Evolutionary conservation across 2,113 vertebrate species (phyloP), one percentile per base, ranked within the genome.

Genomic region (Choloepus hoffmanni): DNA sequence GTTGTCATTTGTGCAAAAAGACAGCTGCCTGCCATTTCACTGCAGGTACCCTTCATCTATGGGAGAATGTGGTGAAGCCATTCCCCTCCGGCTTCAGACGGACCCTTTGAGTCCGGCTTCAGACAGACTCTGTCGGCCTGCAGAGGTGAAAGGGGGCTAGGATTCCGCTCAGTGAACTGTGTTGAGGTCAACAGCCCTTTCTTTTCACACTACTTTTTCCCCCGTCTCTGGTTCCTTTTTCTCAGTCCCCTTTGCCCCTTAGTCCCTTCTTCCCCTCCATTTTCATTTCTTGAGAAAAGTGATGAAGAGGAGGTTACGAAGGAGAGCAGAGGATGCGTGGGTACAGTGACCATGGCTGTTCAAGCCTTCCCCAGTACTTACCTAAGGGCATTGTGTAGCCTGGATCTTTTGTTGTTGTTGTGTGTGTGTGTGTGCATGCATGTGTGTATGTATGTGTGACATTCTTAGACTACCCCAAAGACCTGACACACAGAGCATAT

Each of bases 1-100:
- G 89, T 45, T 81, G 90, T 88, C 85, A 90, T 87, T 70, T 93
- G 92, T 89, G 68, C 68, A 68, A 85, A 77, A 77, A 88, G 62
- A 92, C 76, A 95, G 84, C 79, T 92, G 94, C 77, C 93, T 63
- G 11, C 78, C 45, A 55, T 94, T 85, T 70, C 23, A 53, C 33
- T 90, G 48, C 50, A 81, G 48, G 79, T 14, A 43, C 55, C 40
- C 23, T 94, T 73, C 28, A 11, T 68, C 81, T 67, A 74, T 1
- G 0, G 79, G 30, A 63, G 26, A 89, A 85, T 36, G 24, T 13
- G 63, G 28, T 40, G 36, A 90, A 78, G 83, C 74, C 96, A 36
- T 77, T 68, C 48, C 78, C 30, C 3, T 5, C 1, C 0, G 76
- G 84, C 65, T 53, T 13, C 76, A 4, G 3, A 43, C 0, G 24